Evolutionary conservation across 1,140 invertebrate species (phyloP).

Genomic region (Andricus grossulariae): DNA sequence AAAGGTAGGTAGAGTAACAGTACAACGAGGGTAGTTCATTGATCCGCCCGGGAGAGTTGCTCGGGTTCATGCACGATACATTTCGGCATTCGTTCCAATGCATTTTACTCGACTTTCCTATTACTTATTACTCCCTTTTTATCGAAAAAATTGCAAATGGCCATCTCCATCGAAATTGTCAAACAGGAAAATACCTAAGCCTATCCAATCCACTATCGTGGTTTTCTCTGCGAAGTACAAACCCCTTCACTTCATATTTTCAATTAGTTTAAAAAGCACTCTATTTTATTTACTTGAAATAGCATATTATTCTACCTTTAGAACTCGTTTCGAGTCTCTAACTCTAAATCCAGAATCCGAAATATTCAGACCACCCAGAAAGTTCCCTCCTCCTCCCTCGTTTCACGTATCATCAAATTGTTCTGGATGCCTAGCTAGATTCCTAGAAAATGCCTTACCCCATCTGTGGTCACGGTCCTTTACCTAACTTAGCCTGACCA

Average conservation of each 20-base stretch:
- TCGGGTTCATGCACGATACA: not conserved
- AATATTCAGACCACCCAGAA: conserved; percentile 1
- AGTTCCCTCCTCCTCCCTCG: not conserved
- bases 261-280: too few species aligned
- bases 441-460: not conserved
- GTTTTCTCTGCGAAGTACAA: too few species aligned
- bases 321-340: not conserved
- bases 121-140: not conserved
- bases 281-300: too few species aligned
- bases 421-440: not conserved
- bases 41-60: conserved; percentile 17
- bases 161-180: not conserved
- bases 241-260: too few species aligned
- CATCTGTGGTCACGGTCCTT: not conserved
- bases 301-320: too few species aligned
- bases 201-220: not conserved
- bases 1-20: conserved; percentile 20
- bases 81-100: not conserved
- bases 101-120: not conserved
- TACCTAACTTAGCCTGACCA: conserved; percentile 5
- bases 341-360: not conserved
- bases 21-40: conserved; percentile 20
- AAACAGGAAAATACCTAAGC: not conserved
- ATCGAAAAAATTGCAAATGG: not conserved
- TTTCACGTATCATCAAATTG: conserved; percentile 2